These are phyloP conservation scores for Clistopyga incitator DNA, from an alignment of 2,888 invertebrate genomes.

Conservation along the genomic window DNA sequence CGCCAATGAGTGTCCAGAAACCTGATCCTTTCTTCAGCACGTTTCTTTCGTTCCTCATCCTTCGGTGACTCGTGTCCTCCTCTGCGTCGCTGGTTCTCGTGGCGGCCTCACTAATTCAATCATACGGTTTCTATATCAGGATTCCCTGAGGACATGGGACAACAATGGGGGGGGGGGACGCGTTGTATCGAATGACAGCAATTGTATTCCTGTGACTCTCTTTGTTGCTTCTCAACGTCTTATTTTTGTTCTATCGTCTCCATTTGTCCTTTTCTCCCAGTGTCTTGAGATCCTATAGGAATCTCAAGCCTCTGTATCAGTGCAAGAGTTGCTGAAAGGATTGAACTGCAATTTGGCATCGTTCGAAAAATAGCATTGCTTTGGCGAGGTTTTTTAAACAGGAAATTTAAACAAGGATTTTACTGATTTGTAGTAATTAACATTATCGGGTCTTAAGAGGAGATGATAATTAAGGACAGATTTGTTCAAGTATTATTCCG, in stretches of 20 bases:
- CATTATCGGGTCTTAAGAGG: too few relatives aligned
- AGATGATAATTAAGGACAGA: too few relatives aligned
- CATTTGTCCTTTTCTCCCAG: not conserved
- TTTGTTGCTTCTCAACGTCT: slow-evolving; percentile 3
- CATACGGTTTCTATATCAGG: slow-evolving; percentile 42
- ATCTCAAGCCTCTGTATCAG: too few relatives aligned
- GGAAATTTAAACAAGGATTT: too few relatives aligned
- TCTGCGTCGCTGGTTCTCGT: slow-evolving; percentile 6
- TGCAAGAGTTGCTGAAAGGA: too few relatives aligned
- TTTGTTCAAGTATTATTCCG: too few relatives aligned
- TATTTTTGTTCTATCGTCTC: slow-evolving; percentile 16
- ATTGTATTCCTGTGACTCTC: not conserved
- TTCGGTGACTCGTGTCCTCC: slow-evolving; percentile 19
- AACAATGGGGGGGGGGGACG: slow-evolving; percentile 54
- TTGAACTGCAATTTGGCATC: too few relatives aligned
- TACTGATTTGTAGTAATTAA: too few relatives aligned
- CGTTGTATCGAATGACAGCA: slow-evolving; percentile 30
- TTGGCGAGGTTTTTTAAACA: too few relatives aligned
- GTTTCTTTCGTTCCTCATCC: slow-evolving; percentile 19
- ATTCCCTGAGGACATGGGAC: slow-evolving; percentile 41
- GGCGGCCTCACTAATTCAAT: slow-evolving; percentile 55
- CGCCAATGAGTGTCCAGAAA: slow-evolving; percentile 25
- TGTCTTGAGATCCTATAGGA: not conserved
- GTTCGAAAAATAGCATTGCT: too few relatives aligned
- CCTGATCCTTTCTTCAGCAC: slow-evolving; percentile 47